phyloP scores from a whole-genome alignment of 2,888 invertebrate species.

The Branchellion lobata region DNA sequence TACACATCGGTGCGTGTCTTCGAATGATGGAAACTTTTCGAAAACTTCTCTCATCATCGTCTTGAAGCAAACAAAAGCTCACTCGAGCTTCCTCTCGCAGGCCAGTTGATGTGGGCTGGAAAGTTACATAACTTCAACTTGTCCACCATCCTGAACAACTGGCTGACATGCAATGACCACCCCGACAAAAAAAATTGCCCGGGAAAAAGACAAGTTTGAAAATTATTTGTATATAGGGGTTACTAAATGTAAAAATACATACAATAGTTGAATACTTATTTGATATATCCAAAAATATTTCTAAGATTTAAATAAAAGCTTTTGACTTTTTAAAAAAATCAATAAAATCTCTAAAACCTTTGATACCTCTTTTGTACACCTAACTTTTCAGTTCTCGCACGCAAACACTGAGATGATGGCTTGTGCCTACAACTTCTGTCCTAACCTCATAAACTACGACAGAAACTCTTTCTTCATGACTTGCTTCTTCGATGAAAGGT shows the following conservation, averaged over 20 bases:
- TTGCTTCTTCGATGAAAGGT: slow-evolving; percentile 6
- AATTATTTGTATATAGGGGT: too few relatives aligned
- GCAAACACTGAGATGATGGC: slow-evolving; percentile 16
- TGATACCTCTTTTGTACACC: too few relatives aligned
- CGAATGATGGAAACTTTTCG: too few relatives aligned
- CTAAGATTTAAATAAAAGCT: too few relatives aligned
- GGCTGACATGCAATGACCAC: neutral
- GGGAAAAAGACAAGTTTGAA: neutral
- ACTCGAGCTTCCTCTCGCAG: too few relatives aligned
- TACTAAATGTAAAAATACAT: neutral
- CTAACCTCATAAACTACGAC: slow-evolving; percentile 5
- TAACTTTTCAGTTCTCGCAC: neutral
- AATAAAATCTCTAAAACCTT: too few relatives aligned
- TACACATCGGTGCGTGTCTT: neutral
- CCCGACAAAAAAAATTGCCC: neutral
- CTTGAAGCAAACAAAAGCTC: too few relatives aligned
- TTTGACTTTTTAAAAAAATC: too few relatives aligned
- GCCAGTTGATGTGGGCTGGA: slow-evolving; percentile 4
- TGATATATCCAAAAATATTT: too few relatives aligned
- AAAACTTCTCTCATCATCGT: too few relatives aligned
- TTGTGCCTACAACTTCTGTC: neutral
- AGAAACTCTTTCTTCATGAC: neutral
- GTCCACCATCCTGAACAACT: neutral
- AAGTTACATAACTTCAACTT: neutral
- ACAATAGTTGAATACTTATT: too few relatives aligned